phyloP scores from a whole-genome alignment of 1,140 invertebrate species.

The Amyelois transitella region DNA sequence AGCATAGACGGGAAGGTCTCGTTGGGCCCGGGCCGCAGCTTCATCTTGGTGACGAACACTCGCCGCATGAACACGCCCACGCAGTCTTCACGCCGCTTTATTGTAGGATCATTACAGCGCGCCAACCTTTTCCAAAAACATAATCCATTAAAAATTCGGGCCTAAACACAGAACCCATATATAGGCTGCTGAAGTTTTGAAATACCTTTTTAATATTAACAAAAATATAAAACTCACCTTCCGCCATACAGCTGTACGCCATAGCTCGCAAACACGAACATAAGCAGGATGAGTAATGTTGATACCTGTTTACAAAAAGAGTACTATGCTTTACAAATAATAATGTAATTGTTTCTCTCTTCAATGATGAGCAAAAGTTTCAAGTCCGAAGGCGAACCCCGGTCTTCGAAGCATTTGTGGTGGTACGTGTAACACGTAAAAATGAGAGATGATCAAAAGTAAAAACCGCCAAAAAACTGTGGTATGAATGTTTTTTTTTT shows the following conservation, averaged over 20 bases:
- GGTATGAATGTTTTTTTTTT: too few relatives aligned
- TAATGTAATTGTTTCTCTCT: too few relatives aligned
- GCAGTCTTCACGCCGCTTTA: constrained; percentile 89
- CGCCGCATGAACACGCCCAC: constrained; percentile 95
- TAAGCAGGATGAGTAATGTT: constrained; percentile 96
- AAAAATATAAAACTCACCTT: constrained; percentile 35
- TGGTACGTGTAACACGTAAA: too few relatives aligned
- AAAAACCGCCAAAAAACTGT: too few relatives aligned
- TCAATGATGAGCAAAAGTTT: too few relatives aligned
- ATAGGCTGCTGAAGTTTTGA: background rate
- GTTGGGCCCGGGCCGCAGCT: constrained; percentile 85
- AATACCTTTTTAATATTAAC: background rate
- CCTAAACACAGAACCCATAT: too few relatives aligned
- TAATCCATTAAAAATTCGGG: too few relatives aligned
- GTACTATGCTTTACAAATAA: background rate
- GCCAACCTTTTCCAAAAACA: too few relatives aligned
- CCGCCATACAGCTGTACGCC: constrained; percentile 99
- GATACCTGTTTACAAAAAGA: constrained; percentile 81
- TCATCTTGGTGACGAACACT: constrained; percentile 99
- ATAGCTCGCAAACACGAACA: constrained; percentile 99
- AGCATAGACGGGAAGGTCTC: constrained; percentile 95
- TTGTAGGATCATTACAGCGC: constrained; percentile 96
- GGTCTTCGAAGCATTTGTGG: too few relatives aligned
- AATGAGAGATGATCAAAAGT: too few relatives aligned
- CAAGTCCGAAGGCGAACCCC: too few relatives aligned